Evolutionary conservation across 2,888 invertebrate species (phyloP), one percentile per base, ranked within the genome.

Genomic region (Mellilla xanthometata): DNA sequence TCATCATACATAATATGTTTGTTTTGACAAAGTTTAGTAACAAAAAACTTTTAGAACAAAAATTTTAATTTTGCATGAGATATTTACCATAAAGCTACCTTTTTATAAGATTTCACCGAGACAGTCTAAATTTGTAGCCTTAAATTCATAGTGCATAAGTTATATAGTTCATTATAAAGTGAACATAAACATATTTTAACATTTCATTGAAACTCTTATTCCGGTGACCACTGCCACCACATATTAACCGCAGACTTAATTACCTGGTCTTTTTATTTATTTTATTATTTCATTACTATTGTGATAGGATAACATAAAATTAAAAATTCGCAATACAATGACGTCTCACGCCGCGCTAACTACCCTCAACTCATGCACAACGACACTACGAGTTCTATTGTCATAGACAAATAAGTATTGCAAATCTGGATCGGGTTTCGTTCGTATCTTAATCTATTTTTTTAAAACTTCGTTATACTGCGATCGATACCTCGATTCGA

Each of bases 371-470:
- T 32, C 35, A 26, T 22, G 24, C 43, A 30, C 40, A 40, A 41
- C 47, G 43, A 35, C 39, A 44, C 40, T 41, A 49, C 45, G 33
- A 49, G 35, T 49, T 39, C 49, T 54, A 49, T 52, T 49, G 52
- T 52, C 54, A 44, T 34, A 12, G 36, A 48, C 41, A 42, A 33
- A 29, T 36, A 24, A 7, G n/a, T n/a, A 24, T n/a, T 7, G 23
- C 33, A 33, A 36, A 41, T 50, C 48, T 36, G 42, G 39, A 48
- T 52, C 45, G 52, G 50, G 49, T 48, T 50, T 35, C 55, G 38
- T 42, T 50, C 39, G 44, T 50, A 33, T 40, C 15, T 24, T 34
- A 12, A 5, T 24, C 1, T 2, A 23, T 24, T 12, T 23, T 3
- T 12, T 24, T 12, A 1, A n/a, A n/a, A n/a, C n/a, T 4, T 10